Evolutionary conservation across 2,888 invertebrate species (phyloP).

Genomic region (Biston betularia): DNA sequence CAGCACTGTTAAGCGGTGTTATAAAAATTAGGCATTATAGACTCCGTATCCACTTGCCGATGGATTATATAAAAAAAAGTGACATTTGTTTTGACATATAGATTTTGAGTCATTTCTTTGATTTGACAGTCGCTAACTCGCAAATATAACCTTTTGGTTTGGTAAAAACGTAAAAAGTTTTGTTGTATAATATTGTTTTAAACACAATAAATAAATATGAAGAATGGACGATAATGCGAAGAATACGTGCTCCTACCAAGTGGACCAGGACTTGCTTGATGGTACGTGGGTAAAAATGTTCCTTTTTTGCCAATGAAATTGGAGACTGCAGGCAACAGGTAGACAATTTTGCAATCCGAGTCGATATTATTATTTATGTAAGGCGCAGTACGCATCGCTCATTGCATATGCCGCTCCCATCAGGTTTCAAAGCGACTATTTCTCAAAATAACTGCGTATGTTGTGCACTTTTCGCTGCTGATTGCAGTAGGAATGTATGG

Average conservation of each 20-base stretch:
- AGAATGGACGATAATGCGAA: conserved; percentile 84
- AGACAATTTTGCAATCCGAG: conserved; percentile 45
- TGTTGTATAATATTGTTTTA: conserved; percentile 59
- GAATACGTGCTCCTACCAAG: conserved; percentile 77
- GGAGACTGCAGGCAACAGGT: conserved; percentile 50
- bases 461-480: not conserved
- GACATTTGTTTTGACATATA: conserved; percentile 25
- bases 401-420: conserved; percentile 31
- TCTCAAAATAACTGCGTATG: conserved; percentile 4
- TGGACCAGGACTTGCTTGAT: conserved; percentile 82
- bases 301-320: conserved; percentile 55
- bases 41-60: not conserved
- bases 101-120: conserved; percentile 29
- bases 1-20: too few species aligned
- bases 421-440: not conserved
- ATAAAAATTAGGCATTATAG: too few species aligned
- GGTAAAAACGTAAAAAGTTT: conserved; percentile 59
- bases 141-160: conserved; percentile 61
- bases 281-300: conserved; percentile 59
- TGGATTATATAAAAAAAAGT: not conserved
- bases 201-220: conserved; percentile 77
- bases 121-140: conserved; percentile 41
- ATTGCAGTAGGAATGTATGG: not conserved
- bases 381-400: conserved; percentile 41
- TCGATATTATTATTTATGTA: conserved; percentile 42